These are phyloP conservation scores for Thumatha senex DNA, from an alignment of 2,888 invertebrate species.

Conservation along the genomic window DNA sequence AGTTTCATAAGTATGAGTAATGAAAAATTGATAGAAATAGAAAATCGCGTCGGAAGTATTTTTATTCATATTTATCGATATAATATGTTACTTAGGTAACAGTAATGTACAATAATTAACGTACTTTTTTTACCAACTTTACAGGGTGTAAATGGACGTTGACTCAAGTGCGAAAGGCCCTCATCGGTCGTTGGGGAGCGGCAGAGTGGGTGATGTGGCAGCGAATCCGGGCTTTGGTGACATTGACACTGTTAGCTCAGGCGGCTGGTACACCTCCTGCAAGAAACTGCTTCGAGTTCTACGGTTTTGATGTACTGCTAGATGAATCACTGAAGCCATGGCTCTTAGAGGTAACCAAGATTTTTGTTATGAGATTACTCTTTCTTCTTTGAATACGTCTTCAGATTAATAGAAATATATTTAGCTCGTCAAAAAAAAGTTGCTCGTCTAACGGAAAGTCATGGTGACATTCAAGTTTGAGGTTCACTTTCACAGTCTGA, in stretches of 20 bases:
- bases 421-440: too few species aligned
- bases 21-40: too few species aligned
- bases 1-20: too few species aligned
- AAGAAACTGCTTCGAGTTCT: constrained; percentile 93
- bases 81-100: too few species aligned
- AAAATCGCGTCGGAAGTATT: too few species aligned
- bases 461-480: too few species aligned
- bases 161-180: constrained; percentile 89
- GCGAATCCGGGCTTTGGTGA: constrained; percentile 88
- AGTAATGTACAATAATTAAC: not conserved
- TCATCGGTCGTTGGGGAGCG: constrained; percentile 85
- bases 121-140: constrained; percentile 13
- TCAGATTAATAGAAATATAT: too few species aligned
- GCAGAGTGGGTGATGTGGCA: constrained; percentile 93
- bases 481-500: too few species aligned
- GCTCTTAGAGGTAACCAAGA: constrained; percentile 89
- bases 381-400: too few species aligned
- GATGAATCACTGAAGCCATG: constrained; percentile 93
- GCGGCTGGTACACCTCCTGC: constrained; percentile 87
- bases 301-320: constrained; percentile 95
- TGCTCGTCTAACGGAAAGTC: too few species aligned
- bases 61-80: too few species aligned
- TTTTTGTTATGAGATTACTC: not conserved
- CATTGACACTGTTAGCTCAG: constrained; percentile 90
- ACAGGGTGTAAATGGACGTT: constrained; percentile 94